These are phyloP conservation scores for Margarornis squamiger DNA, from an alignment of 2,797 vertebrate species.

Conservation along the genomic window DNA sequence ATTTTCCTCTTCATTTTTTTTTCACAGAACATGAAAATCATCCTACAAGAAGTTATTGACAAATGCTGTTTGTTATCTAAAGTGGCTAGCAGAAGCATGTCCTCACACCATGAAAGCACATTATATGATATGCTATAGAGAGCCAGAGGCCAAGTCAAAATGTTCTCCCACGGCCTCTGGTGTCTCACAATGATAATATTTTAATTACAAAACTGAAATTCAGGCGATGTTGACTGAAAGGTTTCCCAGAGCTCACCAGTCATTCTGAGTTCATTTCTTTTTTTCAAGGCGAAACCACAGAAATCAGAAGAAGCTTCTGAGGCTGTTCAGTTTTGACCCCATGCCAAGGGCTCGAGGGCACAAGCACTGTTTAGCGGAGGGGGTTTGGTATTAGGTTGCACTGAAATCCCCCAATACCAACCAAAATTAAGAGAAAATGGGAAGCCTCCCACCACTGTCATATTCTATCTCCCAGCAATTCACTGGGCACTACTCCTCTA, in stretches of 20 bases:
- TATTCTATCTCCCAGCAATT: neutral
- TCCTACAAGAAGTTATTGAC: neutral
- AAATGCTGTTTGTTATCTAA: neutral
- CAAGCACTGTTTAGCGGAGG: neutral
- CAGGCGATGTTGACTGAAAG: neutral
- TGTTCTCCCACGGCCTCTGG: neutral
- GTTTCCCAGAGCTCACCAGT: neutral
- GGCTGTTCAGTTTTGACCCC: neutral
- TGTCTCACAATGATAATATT: neutral
- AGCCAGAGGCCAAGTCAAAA: slow-evolving; percentile 2
- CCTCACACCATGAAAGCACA: neutral
- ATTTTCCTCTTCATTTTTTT: neutral
- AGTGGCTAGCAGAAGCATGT: neutral
- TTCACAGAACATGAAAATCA: neutral
- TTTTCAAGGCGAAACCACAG: neutral
- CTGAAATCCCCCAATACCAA: neutral
- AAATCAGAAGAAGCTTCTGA: neutral
- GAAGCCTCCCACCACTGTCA: neutral
- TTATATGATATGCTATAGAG: neutral
- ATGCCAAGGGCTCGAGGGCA: neutral
- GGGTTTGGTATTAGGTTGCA: neutral
- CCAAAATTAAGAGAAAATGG: neutral
- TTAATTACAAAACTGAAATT: slow-evolving; percentile 22
- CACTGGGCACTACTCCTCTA: neutral
- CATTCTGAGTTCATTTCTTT: neutral